phyloP scores from a whole-genome alignment of 1,140 invertebrate species.

The Arctopsyche grandis region DNA sequence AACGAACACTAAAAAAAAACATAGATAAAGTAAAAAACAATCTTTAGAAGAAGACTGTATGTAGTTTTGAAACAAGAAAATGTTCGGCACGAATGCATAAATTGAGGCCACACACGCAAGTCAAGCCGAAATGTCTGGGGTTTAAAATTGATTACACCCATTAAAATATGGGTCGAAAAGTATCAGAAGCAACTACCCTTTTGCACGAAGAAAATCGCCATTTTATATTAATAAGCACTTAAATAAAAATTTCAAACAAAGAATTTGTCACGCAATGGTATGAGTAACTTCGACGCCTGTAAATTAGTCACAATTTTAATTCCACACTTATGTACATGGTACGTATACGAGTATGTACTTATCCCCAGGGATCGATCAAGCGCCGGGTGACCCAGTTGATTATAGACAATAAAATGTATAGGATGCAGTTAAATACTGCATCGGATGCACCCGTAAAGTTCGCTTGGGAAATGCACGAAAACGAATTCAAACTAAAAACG shows the following conservation, averaged over 20 bases:
- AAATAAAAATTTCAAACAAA: too few species aligned
- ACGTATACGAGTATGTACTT: not conserved
- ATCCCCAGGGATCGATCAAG: constrained; percentile 36
- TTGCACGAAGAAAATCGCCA: not conserved
- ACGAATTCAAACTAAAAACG: too few species aligned
- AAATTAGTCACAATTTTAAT: too few species aligned
- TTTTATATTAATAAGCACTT: not conserved
- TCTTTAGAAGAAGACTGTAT: too few species aligned
- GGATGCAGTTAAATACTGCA: not conserved
- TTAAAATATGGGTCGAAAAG: not conserved
- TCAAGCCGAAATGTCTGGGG: not conserved
- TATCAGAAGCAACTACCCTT: not conserved
- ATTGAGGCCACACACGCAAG: not conserved
- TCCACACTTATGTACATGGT: too few species aligned
- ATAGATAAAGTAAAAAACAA: too few species aligned
- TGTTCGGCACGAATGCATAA: not conserved
- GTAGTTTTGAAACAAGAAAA: too few species aligned
- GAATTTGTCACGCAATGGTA: too few species aligned
- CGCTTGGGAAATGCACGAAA: too few species aligned
- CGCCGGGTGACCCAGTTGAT: constrained; percentile 37
- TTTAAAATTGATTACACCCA: not conserved
- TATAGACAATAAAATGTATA: not conserved
- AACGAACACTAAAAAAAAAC: too few species aligned
- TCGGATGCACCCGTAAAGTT: too few species aligned
- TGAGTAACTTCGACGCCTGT: too few species aligned